Evolutionary conservation across 2,113 vertebrate species (phyloP), one percentile per base, ranked within the genome.

Genomic region (Paramisgurnus dabryanus): DNA sequence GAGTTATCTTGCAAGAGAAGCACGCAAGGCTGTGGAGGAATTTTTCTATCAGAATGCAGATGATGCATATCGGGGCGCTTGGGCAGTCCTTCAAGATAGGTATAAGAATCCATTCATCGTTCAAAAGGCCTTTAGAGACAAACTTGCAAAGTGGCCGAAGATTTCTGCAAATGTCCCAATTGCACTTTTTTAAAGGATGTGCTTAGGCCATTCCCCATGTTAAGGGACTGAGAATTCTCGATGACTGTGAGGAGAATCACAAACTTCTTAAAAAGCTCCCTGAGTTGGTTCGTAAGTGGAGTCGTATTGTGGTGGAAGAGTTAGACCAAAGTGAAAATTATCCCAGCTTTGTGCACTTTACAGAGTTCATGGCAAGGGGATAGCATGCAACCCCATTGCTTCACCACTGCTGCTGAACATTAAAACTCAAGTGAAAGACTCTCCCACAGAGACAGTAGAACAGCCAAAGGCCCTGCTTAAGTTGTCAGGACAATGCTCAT

Each of bases 21-120:
- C 77, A 4, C 55, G 64, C 9, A 87, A 80, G 7, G 78, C 84
- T 6, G 53, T 84, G 6, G 84, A 87, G 11, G 80, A 78, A 6
- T 82, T 79, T n/a, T 82, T 86, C 7, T 85, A 71, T 1, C 0
- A 66, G 7, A 61, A 81, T 22, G 22, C 82, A 13, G 82, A 85
- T 0, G 13, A 76, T 2, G 64, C 80, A 49, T 86, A 86, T 11
- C 1, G 53, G 0, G 83, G 76, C 0, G 81, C 72, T 0, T 86
- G 70, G 60, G 22, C 63, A 22, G 22, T 22, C 22, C 22, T 22
- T 22, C 22, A 22, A 22, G 22, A 22, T 22, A 22, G 22, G 22
- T 22, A 50, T n/a, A n/a, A 58, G 4, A 76, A 34, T 7, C 60
- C 58, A 15, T 76, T 76, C n/a, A 63, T 76, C 15, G 60, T 64